A percentile compares a stretch with the other conserved stretches of the same genome.
These are phyloP conservation scores for Turnix velox DNA, from an alignment of 2,113 vertebrate genomes.

Conservation along the genomic window DNA sequence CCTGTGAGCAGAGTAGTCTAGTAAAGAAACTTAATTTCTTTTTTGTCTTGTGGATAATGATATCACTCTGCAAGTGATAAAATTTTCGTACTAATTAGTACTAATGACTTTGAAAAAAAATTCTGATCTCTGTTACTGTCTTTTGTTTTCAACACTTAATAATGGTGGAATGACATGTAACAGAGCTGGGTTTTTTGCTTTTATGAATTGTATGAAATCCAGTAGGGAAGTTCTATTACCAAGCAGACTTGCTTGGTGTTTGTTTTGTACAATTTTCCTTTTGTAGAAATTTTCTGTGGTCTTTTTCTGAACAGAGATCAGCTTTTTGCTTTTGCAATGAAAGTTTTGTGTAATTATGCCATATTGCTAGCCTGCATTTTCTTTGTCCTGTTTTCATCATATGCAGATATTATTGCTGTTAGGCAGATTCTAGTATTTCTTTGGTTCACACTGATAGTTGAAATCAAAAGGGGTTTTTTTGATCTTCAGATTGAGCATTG, in stretches of 20 bases:
- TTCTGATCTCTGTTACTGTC: neutral
- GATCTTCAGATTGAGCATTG: too few species aligned
- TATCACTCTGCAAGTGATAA: neutral
- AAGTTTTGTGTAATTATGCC: neutral
- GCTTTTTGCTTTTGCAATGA: neutral
- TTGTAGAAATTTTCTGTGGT: too few species aligned
- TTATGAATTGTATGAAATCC: neutral
- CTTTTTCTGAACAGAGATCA: neutral
- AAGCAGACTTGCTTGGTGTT: neutral
- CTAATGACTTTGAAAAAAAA: neutral
- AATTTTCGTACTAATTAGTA: neutral
- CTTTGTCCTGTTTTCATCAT: neutral
- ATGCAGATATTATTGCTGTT: neutral
- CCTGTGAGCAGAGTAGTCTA: neutral
- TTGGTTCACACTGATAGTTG: neutral
- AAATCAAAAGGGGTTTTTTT: too few species aligned
- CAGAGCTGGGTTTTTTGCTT: neutral
- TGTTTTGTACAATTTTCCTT: neutral
- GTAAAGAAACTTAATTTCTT: neutral
- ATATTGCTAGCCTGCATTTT: neutral
- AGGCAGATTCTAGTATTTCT: neutral
- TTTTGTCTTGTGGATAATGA: neutral
- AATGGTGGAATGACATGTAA: neutral
- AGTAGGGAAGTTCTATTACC: neutral
- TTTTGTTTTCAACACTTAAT: neutral